A percentile compares a stretch with the other conserved stretches of the same genome.
These are phyloP conservation scores for Dascyllus trimaculatus DNA, from an alignment of 2,113 vertebrate genomes.

Conservation along the genomic window DNA sequence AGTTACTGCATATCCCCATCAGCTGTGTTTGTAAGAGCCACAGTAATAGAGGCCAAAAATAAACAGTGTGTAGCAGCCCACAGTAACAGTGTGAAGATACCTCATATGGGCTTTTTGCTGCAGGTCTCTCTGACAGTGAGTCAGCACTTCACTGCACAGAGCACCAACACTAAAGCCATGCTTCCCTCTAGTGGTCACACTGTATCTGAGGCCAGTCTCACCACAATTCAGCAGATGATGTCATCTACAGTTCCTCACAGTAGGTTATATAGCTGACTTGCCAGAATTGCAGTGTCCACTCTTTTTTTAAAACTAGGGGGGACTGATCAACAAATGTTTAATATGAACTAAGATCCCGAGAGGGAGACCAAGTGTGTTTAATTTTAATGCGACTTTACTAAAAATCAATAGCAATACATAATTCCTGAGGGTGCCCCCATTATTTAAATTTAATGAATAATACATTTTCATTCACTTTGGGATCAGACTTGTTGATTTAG, in stretches of 20 bases:
- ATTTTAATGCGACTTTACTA: background rate
- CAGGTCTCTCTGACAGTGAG: constrained; percentile 59
- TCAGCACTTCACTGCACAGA: constrained; percentile 55
- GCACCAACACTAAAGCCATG: constrained; percentile 8
- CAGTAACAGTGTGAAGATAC: constrained; percentile 10
- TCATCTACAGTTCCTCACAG: background rate
- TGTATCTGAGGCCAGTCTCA: background rate
- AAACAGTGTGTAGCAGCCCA: constrained; percentile 7
- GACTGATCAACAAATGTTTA: background rate
- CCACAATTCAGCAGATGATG: background rate
- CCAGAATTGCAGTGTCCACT: background rate
- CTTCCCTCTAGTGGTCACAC: constrained; percentile 55
- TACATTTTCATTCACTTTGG: background rate
- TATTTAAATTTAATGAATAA: too few species aligned
- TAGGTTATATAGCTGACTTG: background rate
- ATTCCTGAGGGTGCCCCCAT: too few species aligned
- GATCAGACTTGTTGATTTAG: background rate
- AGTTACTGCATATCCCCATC: background rate
- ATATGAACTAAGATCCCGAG: too few species aligned
- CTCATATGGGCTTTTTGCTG: constrained; percentile 25
- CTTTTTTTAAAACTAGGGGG: background rate
- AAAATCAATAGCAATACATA: background rate
- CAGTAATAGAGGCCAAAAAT: background rate
- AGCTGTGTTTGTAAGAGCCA: background rate
- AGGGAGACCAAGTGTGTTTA: background rate